Percentiles rank a stretch among this genome's conserved stretches.
These are phyloP conservation scores for Melinaea marsaeus DNA, from an alignment of 2,888 invertebrate genomes.

Conservation along the genomic window DNA sequence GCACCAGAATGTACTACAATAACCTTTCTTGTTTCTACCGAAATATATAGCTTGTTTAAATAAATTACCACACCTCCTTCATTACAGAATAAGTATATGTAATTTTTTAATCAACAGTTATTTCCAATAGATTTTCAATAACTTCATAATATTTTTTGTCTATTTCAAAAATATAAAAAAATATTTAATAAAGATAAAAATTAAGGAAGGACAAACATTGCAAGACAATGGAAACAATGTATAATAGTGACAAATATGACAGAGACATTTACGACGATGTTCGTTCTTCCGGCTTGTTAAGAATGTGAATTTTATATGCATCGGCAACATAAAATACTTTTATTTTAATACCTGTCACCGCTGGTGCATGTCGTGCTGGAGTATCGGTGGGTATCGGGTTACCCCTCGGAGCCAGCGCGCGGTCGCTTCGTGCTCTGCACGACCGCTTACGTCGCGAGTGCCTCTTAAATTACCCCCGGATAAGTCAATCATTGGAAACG, in stretches of 20 bases:
- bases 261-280: background rate
- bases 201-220: too few species aligned
- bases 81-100: background rate
- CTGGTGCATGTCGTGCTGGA: constrained; percentile 26
- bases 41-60: constrained; percentile 3
- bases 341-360: constrained; percentile 61
- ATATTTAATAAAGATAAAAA: too few species aligned
- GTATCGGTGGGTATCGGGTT: constrained; percentile 48
- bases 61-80: background rate
- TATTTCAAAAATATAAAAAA: too few species aligned
- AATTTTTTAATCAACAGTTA: background rate
- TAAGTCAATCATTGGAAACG: constrained; percentile 77
- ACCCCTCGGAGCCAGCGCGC: constrained; percentile 48
- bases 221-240: too few species aligned
- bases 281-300: constrained; percentile 30
- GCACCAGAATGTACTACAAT: constrained; percentile 6
- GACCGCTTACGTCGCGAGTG: constrained; percentile 47
- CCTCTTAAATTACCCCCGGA: constrained; percentile 77
- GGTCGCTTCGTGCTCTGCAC: constrained; percentile 32
- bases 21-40: constrained; percentile 2
- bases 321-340: constrained; percentile 37
- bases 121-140: too few species aligned
- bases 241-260: constrained; percentile 1
- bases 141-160: too few species aligned
- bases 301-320: constrained; percentile 30